phyloP scores from a whole-genome alignment of 2,888 invertebrate species.

The Beris chalybata region DNA sequence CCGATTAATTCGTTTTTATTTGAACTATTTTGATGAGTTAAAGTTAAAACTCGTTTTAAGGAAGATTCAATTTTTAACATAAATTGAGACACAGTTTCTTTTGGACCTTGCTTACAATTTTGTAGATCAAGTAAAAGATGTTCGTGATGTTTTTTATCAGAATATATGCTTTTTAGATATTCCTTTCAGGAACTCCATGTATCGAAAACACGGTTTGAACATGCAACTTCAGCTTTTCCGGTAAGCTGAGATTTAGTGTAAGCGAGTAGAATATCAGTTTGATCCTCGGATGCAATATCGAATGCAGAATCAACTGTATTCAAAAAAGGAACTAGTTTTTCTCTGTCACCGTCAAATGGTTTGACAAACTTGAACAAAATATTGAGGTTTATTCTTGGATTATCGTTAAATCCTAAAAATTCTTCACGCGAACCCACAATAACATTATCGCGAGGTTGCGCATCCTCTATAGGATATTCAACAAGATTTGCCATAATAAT shows the following conservation, averaged over 20 bases:
- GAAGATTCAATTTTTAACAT: slow-evolving; percentile 22
- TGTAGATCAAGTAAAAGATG: slow-evolving; percentile 29
- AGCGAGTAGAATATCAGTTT: slow-evolving; percentile 4
- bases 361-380: too few species aligned
- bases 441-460: too few species aligned
- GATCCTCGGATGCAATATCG: background rate
- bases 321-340: too few species aligned
- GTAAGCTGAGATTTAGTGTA: slow-evolving; percentile 27
- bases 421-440: too few species aligned
- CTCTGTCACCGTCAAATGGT: too few species aligned
- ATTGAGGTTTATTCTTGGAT: too few species aligned
- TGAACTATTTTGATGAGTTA: slow-evolving; percentile 17
- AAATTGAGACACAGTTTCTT: slow-evolving; percentile 25
- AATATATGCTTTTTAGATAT: slow-evolving; percentile 27
- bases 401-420: too few species aligned
- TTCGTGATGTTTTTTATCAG: slow-evolving; percentile 25
- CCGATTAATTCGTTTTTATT: slow-evolving; percentile 19
- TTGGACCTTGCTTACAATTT: slow-evolving; percentile 19
- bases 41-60: slow-evolving; percentile 15
- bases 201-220: slow-evolving; percentile 20
- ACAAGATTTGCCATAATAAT: too few species aligned
- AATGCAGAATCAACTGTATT: too few species aligned
- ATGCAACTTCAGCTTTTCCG: slow-evolving; percentile 31
- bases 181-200: slow-evolving; percentile 19
- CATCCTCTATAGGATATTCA: too few species aligned